Evolutionary conservation across 2,888 invertebrate species (phyloP).

Genomic region (Cosmopolites sordidus): DNA sequence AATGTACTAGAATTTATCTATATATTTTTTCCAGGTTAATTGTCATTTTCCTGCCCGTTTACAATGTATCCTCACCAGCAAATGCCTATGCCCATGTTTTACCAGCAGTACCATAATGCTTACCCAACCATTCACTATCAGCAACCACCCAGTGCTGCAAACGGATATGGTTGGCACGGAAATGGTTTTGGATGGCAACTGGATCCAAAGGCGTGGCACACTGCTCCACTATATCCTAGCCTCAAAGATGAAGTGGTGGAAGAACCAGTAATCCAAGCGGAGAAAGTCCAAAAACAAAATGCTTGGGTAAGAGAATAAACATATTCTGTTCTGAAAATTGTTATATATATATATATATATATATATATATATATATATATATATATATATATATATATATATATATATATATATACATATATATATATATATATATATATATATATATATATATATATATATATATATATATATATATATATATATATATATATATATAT

Average conservation of each 20-base stretch:
- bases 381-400: too few species aligned
- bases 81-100: conserved; percentile 33
- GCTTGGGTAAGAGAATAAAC: conserved; percentile 40
- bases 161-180: conserved; percentile 49
- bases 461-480: too few species aligned
- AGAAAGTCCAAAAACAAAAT: conserved; percentile 43
- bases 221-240: conserved; percentile 35
- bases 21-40: background rate
- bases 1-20: too few species aligned
- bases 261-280: conserved; percentile 42
- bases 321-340: background rate
- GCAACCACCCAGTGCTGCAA: conserved; percentile 43
- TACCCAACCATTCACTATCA: conserved; percentile 44
- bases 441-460: too few species aligned
- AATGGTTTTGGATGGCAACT: conserved; percentile 49
- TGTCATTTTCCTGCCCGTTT: background rate
- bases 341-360: background rate
- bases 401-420: too few species aligned
- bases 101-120: conserved; percentile 45
- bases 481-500: too few species aligned
- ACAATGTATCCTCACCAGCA: conserved; percentile 20
- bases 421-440: too few species aligned
- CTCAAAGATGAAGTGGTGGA: conserved; percentile 35
- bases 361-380: too few species aligned
- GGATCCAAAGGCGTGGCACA: conserved; percentile 44